Conservation (phyloP, 2,113 vertebrate species). For the Hoplias malabaricus region DNA sequence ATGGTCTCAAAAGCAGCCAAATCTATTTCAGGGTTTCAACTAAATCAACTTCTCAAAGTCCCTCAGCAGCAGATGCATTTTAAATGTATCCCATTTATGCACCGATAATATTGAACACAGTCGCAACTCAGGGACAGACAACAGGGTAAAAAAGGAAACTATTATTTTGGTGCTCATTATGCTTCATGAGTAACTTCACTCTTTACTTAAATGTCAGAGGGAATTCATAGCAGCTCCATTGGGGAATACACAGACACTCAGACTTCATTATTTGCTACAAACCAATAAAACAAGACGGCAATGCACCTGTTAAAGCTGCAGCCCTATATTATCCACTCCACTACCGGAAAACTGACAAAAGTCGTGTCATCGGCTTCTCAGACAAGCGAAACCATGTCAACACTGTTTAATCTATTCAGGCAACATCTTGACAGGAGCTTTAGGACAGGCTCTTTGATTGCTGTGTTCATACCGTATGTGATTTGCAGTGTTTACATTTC, state of each 20-base stretch:
- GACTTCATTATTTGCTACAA: neutral
- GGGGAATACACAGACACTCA: neutral
- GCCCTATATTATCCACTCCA: neutral
- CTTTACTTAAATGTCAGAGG: neutral
- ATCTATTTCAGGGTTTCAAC: constrained; percentile 45
- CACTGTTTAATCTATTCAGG: neutral
- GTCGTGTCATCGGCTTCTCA: neutral
- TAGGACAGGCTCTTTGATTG: neutral
- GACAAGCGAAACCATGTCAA: neutral
- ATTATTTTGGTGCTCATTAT: too few species aligned
- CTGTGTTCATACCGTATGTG: neutral
- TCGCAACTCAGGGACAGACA: constrained; percentile 37
- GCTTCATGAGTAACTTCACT: neutral
- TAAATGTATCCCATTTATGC: constrained; percentile 53
- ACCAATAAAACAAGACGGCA: neutral
- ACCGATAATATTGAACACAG: constrained; percentile 41
- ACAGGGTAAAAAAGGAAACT: constrained; percentile 5
- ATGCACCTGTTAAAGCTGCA: neutral
- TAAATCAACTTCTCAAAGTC: constrained; percentile 63
- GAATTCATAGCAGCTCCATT: neutral
- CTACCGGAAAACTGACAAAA: neutral
- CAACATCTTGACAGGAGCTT: neutral
- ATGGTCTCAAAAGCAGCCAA: constrained; percentile 37
- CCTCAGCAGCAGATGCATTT: constrained; percentile 51
- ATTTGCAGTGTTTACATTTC: neutral